phyloP scores from a whole-genome alignment of 2,888 invertebrate genomes.

The Apamea epomidion region DNA sequence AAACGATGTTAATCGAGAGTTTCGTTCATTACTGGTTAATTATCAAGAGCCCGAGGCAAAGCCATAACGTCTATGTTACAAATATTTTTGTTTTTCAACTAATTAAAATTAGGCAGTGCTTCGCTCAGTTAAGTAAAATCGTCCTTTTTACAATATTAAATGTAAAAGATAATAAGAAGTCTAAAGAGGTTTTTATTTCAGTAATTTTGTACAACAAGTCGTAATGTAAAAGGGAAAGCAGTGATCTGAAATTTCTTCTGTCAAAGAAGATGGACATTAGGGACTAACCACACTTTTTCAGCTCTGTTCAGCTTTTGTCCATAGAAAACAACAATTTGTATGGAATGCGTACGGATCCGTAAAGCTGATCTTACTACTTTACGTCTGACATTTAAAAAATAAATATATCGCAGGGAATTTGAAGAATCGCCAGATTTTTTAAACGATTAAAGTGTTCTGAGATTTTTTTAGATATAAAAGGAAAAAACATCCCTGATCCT shows the following conservation, averaged over 20 bases:
- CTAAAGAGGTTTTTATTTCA: neutral
- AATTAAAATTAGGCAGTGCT: slow-evolving; percentile 81
- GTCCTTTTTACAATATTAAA: slow-evolving; percentile 73
- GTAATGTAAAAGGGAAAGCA: neutral
- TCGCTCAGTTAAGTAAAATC: slow-evolving; percentile 68
- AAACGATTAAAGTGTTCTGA: neutral
- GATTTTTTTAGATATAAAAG: neutral
- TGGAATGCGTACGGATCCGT: too few species aligned
- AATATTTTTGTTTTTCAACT: slow-evolving; percentile 84
- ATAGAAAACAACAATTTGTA: too few species aligned
- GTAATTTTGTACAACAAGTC: neutral
- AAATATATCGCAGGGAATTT: slow-evolving; percentile 7
- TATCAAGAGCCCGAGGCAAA: slow-evolving; percentile 77
- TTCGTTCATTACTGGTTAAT: slow-evolving; percentile 82
- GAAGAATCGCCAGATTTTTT: neutral
- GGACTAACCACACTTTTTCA: too few species aligned
- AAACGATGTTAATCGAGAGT: slow-evolving; percentile 79
- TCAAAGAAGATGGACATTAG: neutral
- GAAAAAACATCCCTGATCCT: neutral
- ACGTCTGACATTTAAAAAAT: neutral
- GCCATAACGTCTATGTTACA: slow-evolving; percentile 77
- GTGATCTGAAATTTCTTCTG: neutral
- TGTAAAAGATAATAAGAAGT: neutral
- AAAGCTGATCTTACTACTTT: too few species aligned
- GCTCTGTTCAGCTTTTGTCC: too few species aligned